phyloP scores from a whole-genome alignment of 2,113 vertebrate species.

The Miniopterus natalensis region DNA sequence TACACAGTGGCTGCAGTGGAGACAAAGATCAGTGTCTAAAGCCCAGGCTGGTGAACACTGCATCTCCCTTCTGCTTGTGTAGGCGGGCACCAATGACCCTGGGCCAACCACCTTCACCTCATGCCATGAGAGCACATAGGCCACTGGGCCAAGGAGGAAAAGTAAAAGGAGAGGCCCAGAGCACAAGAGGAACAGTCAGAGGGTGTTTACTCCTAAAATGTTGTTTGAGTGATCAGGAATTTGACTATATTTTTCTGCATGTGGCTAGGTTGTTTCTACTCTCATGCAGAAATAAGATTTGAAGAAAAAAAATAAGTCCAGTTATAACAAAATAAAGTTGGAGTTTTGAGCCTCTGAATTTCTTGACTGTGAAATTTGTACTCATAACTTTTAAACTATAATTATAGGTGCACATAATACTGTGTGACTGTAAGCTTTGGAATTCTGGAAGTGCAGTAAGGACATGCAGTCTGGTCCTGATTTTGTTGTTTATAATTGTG shows the following conservation, averaged over 20 bases:
- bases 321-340: not conserved
- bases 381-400: not conserved
- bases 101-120: not conserved
- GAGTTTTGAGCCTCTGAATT: not conserved
- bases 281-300: not conserved
- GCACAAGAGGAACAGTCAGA: not conserved
- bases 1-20: rapidly evolving
- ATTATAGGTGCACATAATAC: not conserved
- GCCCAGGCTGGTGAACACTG: not conserved
- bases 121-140: not conserved
- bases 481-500: conserved; percentile 33
- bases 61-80: not conserved
- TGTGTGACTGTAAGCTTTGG: not conserved
- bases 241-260: not conserved
- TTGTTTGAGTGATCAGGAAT: not conserved
- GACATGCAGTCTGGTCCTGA: not conserved
- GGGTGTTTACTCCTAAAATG: not conserved
- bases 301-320: not conserved
- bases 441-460: not conserved
- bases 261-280: not conserved
- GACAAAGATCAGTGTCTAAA: not conserved
- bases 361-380: conserved; percentile 1
- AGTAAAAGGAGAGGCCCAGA: not conserved
- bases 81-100: not conserved
- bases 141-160: not conserved